phyloP scores from a whole-genome alignment of 2,888 invertebrate genomes.

The Formica aserva region DNA sequence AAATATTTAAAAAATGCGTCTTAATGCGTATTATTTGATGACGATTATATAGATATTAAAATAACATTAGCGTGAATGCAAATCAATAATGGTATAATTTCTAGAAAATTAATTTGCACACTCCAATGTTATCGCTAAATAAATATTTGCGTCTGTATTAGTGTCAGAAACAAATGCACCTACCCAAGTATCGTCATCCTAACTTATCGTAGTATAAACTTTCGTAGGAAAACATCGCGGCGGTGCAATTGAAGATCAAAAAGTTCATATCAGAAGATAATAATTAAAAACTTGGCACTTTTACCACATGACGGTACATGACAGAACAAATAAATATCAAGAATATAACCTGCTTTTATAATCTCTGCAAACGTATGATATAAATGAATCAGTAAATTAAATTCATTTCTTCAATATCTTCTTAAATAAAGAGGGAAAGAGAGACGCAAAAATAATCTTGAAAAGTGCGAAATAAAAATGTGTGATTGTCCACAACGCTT shows the following conservation, averaged over 20 bases:
- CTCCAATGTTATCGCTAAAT: constrained; percentile 16
- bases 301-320: not conserved
- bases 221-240: constrained; percentile 37
- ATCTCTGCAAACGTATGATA: not conserved
- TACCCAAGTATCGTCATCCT: not conserved
- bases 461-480: constrained; percentile 60
- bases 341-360: not conserved
- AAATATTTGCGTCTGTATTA: constrained; percentile 16
- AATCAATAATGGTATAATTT: not conserved
- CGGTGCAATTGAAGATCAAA: constrained; percentile 34
- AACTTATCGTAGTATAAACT: constrained; percentile 45
- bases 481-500: constrained; percentile 71
- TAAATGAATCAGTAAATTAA: not conserved
- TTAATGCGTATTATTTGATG: not conserved
- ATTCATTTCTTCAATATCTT: not conserved
- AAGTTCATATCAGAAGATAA: not conserved
- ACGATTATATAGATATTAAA: constrained; percentile 6
- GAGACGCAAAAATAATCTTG: not conserved
- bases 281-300: constrained; percentile 20
- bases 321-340: constrained; percentile 37
- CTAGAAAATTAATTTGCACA: constrained; percentile 19
- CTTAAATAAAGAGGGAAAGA: not conserved
- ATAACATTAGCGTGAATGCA: not conserved
- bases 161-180: not conserved
- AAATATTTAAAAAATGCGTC: not conserved